phyloP scores from a whole-genome alignment of 1,140 invertebrate species.

The Branchinecta lindahli region DNA sequence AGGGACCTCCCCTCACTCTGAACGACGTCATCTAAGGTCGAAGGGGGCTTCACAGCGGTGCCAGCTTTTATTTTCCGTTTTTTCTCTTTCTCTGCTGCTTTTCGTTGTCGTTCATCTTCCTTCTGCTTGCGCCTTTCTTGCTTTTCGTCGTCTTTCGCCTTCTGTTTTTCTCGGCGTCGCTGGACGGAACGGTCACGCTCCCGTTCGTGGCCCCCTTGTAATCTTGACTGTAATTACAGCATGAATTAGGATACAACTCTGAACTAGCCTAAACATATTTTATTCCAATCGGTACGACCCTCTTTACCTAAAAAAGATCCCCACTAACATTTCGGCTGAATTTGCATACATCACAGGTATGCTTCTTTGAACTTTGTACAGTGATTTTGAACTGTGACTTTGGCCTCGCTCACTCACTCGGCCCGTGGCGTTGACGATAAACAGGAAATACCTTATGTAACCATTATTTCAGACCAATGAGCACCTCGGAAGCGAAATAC shows the following conservation, averaged over 20 bases:
- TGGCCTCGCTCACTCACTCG: too few species aligned
- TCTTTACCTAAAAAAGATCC: not conserved
- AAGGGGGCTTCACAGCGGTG: constrained; percentile 33
- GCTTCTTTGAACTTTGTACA: too few species aligned
- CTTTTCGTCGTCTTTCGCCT: constrained; percentile 60
- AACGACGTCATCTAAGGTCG: constrained; percentile 43
- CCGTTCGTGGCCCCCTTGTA: constrained; percentile 38
- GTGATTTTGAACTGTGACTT: too few species aligned
- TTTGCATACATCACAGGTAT: too few species aligned
- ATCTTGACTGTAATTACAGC: constrained; percentile 36
- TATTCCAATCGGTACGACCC: not conserved
- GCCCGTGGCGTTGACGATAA: too few species aligned
- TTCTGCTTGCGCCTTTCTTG: constrained; percentile 52
- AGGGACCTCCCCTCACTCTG: constrained; percentile 66
- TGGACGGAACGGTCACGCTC: constrained; percentile 45
- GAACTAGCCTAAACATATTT: too few species aligned
- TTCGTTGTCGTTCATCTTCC: constrained; percentile 43
- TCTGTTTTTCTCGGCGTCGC: constrained; percentile 50
- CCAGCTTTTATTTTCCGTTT: constrained; percentile 58
- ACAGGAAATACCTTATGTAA: too few species aligned
- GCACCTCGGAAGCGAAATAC: too few species aligned
- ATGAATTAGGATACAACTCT: too few species aligned
- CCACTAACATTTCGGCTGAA: not conserved
- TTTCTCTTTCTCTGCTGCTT: constrained; percentile 50
- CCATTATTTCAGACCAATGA: too few species aligned